A percentile compares a stretch with the other conserved stretches of the same genome.
phyloP scores from a whole-genome alignment of 2,113 vertebrate genomes.

The Petrocephalus zakoni region DNA sequence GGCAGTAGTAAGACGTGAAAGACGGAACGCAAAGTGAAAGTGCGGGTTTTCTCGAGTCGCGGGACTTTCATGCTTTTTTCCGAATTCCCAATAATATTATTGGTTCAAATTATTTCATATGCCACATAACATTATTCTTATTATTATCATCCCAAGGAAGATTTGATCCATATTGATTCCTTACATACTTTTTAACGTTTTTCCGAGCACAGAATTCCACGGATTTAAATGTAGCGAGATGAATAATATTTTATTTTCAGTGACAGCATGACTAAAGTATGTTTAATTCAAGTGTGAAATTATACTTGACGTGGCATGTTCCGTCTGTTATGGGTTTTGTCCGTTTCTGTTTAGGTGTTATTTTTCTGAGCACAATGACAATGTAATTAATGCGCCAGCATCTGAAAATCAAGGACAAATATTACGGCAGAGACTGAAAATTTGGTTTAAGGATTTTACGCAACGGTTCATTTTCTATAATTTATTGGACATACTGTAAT shows the following conservation, averaged over 20 bases:
- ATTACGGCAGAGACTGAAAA: not conserved
- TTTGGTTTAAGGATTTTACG: not conserved
- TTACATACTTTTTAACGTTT: not conserved
- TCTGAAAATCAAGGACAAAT: not conserved
- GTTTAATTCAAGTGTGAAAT: not conserved
- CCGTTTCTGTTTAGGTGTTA: not conserved
- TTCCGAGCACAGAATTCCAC: not conserved
- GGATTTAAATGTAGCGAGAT: not conserved
- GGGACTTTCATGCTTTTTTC: not conserved
- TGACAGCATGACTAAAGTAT: not conserved
- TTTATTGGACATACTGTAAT: not conserved
- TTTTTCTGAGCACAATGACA: not conserved
- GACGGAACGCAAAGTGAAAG: not conserved
- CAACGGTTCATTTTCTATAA: not conserved
- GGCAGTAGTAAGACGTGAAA: slow-evolving; percentile 17
- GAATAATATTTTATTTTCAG: not conserved
- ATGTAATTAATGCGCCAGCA: not conserved
- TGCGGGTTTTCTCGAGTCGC: not conserved
- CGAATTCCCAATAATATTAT: not conserved
- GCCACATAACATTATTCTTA: not conserved
- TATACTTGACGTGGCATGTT: not conserved
- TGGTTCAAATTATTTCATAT: not conserved
- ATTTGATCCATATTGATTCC: not conserved
- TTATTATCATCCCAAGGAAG: not conserved
- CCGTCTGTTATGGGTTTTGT: not conserved